phyloP scores from a whole-genome alignment of 1,140 invertebrate species.

The Thereuonema tuberculata region DNA sequence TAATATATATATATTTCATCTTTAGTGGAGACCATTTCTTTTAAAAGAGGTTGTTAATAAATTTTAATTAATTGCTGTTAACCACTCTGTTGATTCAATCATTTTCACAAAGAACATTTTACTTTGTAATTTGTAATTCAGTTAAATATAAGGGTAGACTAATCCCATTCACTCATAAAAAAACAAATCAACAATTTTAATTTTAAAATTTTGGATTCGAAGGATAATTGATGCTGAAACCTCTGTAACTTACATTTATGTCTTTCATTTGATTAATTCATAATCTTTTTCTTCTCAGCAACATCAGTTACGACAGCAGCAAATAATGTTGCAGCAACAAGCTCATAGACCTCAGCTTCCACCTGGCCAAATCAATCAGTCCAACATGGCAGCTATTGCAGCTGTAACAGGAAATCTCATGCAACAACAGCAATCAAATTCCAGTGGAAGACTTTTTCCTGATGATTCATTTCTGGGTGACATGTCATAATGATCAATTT shows the following conservation, averaged over 20 bases:
- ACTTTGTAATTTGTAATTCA: too few species aligned
- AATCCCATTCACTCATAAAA: neutral
- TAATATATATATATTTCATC: too few species aligned
- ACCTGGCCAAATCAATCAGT: neutral
- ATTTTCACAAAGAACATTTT: too few species aligned
- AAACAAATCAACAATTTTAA: neutral
- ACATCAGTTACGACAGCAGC: constrained; percentile 1
- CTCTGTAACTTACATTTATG: neutral
- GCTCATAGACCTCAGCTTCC: neutral
- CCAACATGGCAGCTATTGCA: neutral
- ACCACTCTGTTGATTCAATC: too few species aligned
- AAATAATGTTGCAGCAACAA: neutral
- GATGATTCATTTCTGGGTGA: neutral
- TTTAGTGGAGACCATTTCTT: too few species aligned
- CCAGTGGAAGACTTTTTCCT: neutral
- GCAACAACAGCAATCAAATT: neutral
- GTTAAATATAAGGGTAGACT: too few species aligned
- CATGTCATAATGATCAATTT: neutral
- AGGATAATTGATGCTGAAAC: neutral
- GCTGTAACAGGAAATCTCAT: neutral
- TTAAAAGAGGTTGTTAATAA: too few species aligned
- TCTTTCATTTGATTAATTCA: neutral
- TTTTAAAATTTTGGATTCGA: neutral
- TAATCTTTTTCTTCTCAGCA: neutral
- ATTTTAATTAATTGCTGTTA: too few species aligned